Evolutionary conservation across 2,888 invertebrate genomes (phyloP), one percentile per base, ranked within the genome.

Genomic region (Globia sparganii): DNA sequence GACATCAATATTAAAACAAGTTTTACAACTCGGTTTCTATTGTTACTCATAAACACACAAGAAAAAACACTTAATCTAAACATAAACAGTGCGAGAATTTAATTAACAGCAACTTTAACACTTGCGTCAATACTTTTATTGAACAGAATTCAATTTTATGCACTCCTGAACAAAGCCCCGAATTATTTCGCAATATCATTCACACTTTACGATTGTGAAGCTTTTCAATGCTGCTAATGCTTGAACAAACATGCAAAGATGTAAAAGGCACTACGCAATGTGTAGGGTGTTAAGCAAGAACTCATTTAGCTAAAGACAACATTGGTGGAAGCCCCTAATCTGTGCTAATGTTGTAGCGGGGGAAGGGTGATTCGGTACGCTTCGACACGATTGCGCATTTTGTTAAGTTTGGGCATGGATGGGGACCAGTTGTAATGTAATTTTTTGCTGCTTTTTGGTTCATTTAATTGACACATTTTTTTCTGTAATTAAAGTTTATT

Each of bases 331-430:
- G 88, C 87, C 86, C 86, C 87, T 93, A 94, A 94, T 94, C 94
- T 92, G 82, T 83, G 90, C 90, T 93, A 92, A 94, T 93, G 92
- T 91, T 91, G 89, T 89, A 89, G 62, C 37, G 71, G 78, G 81
- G 87, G 87, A 86, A 89, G 95, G 94, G 93, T 89, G 92, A 95
- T 96, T 95, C 86, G 94, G 76, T 79, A 86, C 93, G 94, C 94
- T 92, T 88, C 89, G 89, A 87, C 89, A 77, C 87, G 93, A 93
- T 93, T 94, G 92, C 90, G 90, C 91, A 89, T 92, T 87, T 85
- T 85, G 88, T 85, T 66, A 72, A 67, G 72, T 86, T 89, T 70
- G 72, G 46, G 62, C 34, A 43, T 65, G 74, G 87, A 43, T 66
- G 72, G 87, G 81, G 85, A 75, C 73, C 75, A 67, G 84, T 75